Evolutionary conservation across 1,140 invertebrate genomes (phyloP), one percentile per base, ranked within the genome.

Genomic region (Zaprionus camerounensis): DNA sequence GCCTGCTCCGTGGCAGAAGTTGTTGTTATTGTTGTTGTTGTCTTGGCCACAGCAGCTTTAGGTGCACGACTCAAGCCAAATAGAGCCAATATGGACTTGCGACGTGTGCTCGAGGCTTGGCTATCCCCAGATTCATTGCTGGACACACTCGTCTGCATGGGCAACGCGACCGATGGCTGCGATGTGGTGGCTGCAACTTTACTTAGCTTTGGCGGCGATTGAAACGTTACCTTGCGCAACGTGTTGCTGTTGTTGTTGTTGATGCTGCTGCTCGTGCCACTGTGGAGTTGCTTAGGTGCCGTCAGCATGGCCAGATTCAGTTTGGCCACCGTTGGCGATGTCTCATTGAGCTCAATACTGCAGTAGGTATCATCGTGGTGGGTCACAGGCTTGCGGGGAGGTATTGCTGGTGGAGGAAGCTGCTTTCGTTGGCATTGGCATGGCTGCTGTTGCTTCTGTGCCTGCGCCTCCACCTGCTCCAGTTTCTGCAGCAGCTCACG

Each of bases 301-400:
- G 84, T 78, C 12, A 92, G 38, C n/a, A 74, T 17, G 7, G 88
- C 91, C 58, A 92, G 64, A 73, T 91, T 86, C n/a, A 92, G 44
- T 22, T 92, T 92, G 17, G 92, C 92, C 61, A 92, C 85, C 15
- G 92, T 92, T 0, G 91, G 91, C 13, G 80, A 90, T 1, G 92
- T 84, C 11, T 92, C 92, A 31, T 91, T 92, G 15, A 83, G 78
- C 64, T 92, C 92, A 24, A 92, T 92, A n/a, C 78, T 81, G 71
- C 91, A 91, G 41, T 92, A 92, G n/a, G 87, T 92, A 55, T 92
- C 91, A 28, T 92, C 87, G 5, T 86, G 78, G 1, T 72, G 66
- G 0, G 53, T 11, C 7, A 51, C 6, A 5, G 82, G 78, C 26
- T 74, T 82, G 5, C 84, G 64, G 1, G 91, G 81, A 3, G 84